Base-by-base conservation (phyloP, 1,140 invertebrate genomes). In the Phocides pigmalion region DNA sequence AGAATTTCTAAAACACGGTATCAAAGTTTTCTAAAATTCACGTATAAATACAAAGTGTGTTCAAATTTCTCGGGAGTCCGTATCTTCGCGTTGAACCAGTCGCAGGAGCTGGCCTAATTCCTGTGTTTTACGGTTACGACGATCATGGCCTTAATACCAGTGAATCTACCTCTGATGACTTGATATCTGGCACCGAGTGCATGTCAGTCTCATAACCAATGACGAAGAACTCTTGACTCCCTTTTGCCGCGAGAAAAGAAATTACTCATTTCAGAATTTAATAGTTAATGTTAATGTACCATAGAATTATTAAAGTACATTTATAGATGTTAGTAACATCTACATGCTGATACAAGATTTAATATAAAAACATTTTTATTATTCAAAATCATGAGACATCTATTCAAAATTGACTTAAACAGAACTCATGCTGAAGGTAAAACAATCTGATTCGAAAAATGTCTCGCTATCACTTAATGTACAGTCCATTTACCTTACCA, bases 81-180 rank as follows among this genome's bases (percentile, higher is more conserved):
- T 84, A 72, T 86, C 86, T 89, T 79, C 84, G 77, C 81, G 74
- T 87, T 68, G 25, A 83, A 73, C 77, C 82, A 87, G 86, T 83
- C 0, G 6, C 35, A 50, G 76, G 83, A 84, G 80, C 86, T 87
- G 81, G 74, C 20, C 25, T 64, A 69, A 79, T 8, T 83, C 77
- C 72, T 50, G 56, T 37, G 58, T 67, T 70, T 56, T 46, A 39
- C 47, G 56, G 44, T 66, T 44, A 19, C 39, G 56, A 53, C 61
- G 58, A 62, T 69, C 53, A 71, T 54, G 41, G 50, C 50, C 58
- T 61, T 16, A 8, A 56, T 42, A 62, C 72, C 74, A 81, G 75
- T 80, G 63, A 61, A 68, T 32, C 84, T 87, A 89, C 86, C 84
- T 89, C 84, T 54, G 81, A 81, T 64, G 80, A 72, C 20, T 50